phyloP scores from a whole-genome alignment of 1,140 invertebrate genomes.

The Trichomalopsis sarcophagae region DNA sequence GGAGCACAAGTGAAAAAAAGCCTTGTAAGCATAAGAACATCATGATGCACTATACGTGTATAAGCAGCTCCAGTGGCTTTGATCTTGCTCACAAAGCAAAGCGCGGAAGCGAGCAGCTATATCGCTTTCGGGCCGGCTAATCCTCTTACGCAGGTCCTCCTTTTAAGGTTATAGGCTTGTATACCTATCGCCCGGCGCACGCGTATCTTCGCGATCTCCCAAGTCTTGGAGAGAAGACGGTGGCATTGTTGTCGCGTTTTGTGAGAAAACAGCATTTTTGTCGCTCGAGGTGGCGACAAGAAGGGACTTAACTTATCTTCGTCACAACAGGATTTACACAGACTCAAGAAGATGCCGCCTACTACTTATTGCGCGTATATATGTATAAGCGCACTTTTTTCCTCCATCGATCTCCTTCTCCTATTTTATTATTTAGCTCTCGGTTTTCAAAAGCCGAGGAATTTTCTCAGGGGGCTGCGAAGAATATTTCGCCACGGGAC shows the following conservation, averaged over 20 bases:
- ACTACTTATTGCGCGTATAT: neutral
- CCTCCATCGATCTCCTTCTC: conserved; percentile 1
- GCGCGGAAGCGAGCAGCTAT: conserved; percentile 57
- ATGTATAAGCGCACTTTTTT: neutral
- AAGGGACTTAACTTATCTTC: conserved; percentile 73
- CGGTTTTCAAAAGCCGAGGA: neutral
- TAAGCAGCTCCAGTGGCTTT: conserved; percentile 52
- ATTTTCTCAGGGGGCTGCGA: conserved; percentile 29
- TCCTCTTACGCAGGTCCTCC: conserved; percentile 67
- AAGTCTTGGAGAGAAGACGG: conserved; percentile 41
- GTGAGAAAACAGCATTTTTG: conserved; percentile 74
- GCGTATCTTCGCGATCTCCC: conserved; percentile 48
- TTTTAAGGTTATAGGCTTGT: conserved; percentile 16
- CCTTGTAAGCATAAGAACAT: neutral
- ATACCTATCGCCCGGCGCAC: conserved; percentile 29
- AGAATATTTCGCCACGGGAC: conserved; percentile 3
- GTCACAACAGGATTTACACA: conserved; percentile 66
- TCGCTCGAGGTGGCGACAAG: conserved; percentile 74
- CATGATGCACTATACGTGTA: neutral
- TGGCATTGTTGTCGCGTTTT: conserved; percentile 71
- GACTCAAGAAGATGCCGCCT: neutral
- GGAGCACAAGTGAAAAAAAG: conserved; percentile 26
- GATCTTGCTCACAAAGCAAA: conserved; percentile 61
- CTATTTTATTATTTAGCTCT: conserved; percentile 29
- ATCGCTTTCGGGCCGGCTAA: conserved; percentile 68